phyloP scores from a whole-genome alignment of 2,888 invertebrate species.

The Chymomyza caudatula region DNA sequence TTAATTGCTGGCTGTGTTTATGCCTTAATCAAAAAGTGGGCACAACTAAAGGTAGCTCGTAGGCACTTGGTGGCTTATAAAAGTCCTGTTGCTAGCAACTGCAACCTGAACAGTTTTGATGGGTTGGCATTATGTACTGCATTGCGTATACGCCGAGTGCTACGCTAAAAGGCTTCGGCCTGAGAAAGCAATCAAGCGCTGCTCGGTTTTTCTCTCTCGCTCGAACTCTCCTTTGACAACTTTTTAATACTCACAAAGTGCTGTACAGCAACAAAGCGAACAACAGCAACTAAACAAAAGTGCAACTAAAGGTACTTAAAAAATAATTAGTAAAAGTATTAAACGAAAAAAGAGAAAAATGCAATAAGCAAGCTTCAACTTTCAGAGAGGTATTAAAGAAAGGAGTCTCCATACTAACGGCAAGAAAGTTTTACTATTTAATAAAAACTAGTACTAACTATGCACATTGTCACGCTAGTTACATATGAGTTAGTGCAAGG shows the following conservation, averaged over 20 bases:
- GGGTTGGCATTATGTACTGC: not conserved
- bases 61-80: no score
- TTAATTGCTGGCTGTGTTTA: not conserved
- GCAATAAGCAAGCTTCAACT: not conserved
- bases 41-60: no score
- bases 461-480: no score
- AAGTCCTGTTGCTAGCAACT: not conserved
- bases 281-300: not conserved
- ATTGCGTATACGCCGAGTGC: not conserved
- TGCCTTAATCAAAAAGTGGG: not conserved
- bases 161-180: not conserved
- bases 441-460: no score
- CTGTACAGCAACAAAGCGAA: not conserved
- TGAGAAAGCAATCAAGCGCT: not conserved
- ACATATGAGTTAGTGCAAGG: no score
- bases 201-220: not conserved
- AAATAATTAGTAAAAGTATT: not conserved
- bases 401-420: not conserved
- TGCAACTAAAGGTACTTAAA: not conserved
- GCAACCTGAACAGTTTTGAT: not conserved
- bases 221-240: not conserved
- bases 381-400: not conserved
- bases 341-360: not conserved
- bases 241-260: not conserved
- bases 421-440: not conserved